These are phyloP conservation scores for Brachyistius frenatus DNA, from an alignment of 2,113 vertebrate genomes.

Conservation along the genomic window DNA sequence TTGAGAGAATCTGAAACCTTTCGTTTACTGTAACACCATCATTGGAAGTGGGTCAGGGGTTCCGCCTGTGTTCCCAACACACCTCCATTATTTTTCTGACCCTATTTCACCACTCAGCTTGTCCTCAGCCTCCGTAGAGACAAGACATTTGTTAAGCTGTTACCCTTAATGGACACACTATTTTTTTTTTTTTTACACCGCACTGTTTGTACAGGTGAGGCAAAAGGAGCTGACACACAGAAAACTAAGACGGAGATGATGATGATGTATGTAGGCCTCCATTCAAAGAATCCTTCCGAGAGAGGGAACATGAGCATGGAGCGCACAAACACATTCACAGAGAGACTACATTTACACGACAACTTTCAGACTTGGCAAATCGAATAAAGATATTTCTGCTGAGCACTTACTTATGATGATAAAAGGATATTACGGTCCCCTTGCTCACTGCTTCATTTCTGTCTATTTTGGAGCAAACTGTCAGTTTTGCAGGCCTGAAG, in stretches of 20 bases:
- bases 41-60: slow-evolving; percentile 41
- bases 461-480: neutral
- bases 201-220: slow-evolving; percentile 33
- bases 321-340: neutral
- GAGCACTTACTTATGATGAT: slow-evolving; percentile 15
- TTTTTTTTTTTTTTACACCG: slow-evolving; percentile 24
- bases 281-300: slow-evolving; percentile 44
- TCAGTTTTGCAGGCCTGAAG: neutral
- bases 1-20: slow-evolving; percentile 5
- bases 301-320: slow-evolving; percentile 11
- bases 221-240: slow-evolving; percentile 40
- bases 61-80: slow-evolving; percentile 29
- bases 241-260: slow-evolving; percentile 26
- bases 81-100: slow-evolving; percentile 41
- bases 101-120: slow-evolving; percentile 50
- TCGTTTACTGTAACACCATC: slow-evolving; percentile 4
- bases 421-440: slow-evolving; percentile 7
- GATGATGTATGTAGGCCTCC: slow-evolving; percentile 57
- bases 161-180: slow-evolving; percentile 44
- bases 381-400: slow-evolving; percentile 32
- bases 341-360: slow-evolving; percentile 1
- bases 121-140: slow-evolving; percentile 24
- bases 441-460: neutral
- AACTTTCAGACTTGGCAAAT: slow-evolving; percentile 13
- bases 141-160: slow-evolving; percentile 42